Conservation (phyloP, 92 coral and sea anemone species). For the Galaxea fascicularis region DNA sequence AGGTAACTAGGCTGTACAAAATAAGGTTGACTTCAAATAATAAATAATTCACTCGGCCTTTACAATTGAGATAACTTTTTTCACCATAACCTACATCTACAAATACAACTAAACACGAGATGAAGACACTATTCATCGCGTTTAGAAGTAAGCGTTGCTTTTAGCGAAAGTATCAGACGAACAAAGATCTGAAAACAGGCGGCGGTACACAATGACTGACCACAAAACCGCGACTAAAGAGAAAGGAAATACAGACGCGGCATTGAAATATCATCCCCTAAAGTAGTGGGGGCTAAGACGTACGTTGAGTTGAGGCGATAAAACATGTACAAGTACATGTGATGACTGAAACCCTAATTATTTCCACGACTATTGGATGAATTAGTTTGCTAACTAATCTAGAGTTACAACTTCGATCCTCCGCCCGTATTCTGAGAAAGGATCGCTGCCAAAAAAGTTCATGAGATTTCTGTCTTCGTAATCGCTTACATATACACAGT, state of each 20-base stretch:
- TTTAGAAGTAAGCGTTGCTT: neutral
- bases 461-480: conserved; percentile 85
- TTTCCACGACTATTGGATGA: conserved; percentile 5
- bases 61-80: conserved; percentile 1
- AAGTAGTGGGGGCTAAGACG: no score
- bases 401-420: conserved; percentile 94
- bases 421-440: conserved; percentile 78
- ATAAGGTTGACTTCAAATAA: conserved; percentile 44
- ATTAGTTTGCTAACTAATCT: conserved; percentile 61
- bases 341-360: neutral
- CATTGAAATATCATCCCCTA: neutral
- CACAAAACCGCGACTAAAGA: neutral
- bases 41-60: conserved; percentile 41
- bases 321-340: neutral
- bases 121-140: no score
- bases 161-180: neutral
- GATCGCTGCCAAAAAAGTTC: conserved; percentile 77
- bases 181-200: neutral
- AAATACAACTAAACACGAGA: conserved; percentile 2
- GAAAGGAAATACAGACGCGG: conserved; percentile 3
- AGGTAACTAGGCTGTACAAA: conserved; percentile 35
- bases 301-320: neutral
- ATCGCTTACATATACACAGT: conserved; percentile 94
- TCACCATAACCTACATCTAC: neutral
- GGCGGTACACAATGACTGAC: neutral